These are phyloP conservation scores for Ruditapes philippinarum DNA, from an alignment of 1,140 invertebrate genomes.

Conservation along the genomic window DNA sequence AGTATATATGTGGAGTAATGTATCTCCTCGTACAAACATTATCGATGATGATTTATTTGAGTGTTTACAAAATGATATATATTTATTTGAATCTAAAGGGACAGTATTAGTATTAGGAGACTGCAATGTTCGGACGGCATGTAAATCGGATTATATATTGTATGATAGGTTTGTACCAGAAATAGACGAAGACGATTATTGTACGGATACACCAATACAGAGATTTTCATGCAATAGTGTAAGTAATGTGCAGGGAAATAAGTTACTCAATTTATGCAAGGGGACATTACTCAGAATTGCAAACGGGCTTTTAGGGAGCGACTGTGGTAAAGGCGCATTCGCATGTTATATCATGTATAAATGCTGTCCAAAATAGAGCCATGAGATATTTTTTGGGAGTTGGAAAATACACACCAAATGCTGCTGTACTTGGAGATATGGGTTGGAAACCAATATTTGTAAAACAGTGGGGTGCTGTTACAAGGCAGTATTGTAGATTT, in stretches of 20 bases:
- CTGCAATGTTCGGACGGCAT: not conserved
- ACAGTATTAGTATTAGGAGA: not conserved
- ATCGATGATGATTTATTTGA: constrained; percentile 25
- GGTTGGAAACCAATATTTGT: too few species aligned
- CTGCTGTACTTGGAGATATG: too few species aligned
- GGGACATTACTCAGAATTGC: not conserved
- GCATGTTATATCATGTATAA: too few species aligned
- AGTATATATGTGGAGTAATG: not conserved
- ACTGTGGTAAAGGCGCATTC: not conserved
- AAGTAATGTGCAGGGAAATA: not conserved
- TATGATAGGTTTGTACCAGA: not conserved
- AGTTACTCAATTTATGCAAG: constrained; percentile 1
- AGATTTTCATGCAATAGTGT: not conserved
- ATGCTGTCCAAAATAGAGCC: too few species aligned
- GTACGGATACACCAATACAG: not conserved
- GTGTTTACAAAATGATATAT: constrained; percentile 32
- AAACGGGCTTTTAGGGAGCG: not conserved
- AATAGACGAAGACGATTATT: constrained; percentile 12
- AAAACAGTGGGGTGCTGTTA: too few species aligned
- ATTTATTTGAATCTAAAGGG: not conserved
- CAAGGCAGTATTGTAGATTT: too few species aligned
- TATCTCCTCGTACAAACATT: not conserved
- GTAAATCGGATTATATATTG: not conserved
- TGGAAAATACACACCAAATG: too few species aligned
- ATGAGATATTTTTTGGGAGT: too few species aligned